Evolutionary conservation across 1,140 invertebrate species (phyloP).

Genomic region (Neodiprion lecontei): DNA sequence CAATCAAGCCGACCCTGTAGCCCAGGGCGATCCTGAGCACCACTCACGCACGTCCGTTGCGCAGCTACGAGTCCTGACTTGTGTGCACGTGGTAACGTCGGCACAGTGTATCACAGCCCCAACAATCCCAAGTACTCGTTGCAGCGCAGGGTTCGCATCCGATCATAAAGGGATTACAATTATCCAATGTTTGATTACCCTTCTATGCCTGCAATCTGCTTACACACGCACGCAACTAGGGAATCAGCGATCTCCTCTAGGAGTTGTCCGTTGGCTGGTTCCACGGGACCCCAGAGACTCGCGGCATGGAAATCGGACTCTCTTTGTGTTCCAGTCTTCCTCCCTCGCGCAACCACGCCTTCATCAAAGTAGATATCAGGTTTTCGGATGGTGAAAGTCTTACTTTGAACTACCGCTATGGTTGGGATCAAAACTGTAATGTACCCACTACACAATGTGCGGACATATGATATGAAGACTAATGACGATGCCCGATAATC

Average conservation of each 20-base stretch:
- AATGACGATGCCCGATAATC: too few relatives aligned
- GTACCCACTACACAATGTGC: too few relatives aligned
- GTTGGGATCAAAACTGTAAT: too few relatives aligned
- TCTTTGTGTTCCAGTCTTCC: not conserved
- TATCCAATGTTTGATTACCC: slow-evolving; percentile 56
- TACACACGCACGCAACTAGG: slow-evolving; percentile 24
- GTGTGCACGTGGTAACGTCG: slow-evolving; percentile 8
- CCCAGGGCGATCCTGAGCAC: slow-evolving; percentile 33
- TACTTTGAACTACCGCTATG: not conserved
- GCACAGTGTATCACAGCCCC: not conserved
- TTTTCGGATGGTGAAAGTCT: not conserved
- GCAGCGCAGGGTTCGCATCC: not conserved
- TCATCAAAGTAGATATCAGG: not conserved
- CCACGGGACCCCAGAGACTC: slow-evolving; percentile 19
- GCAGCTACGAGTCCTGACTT: slow-evolving; percentile 24
- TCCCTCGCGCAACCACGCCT: not conserved
- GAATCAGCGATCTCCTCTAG: slow-evolving; percentile 28
- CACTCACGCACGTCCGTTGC: slow-evolving; percentile 33
- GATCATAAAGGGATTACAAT: slow-evolving; percentile 45
- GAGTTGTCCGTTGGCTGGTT: slow-evolving; percentile 3
- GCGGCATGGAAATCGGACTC: not conserved
- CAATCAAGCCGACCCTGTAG: slow-evolving; percentile 50
- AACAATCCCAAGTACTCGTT: slow-evolving; percentile 4
- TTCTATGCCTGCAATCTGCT: slow-evolving; percentile 40
- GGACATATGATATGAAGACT: too few relatives aligned